Evolutionary conservation across 2,113 vertebrate genomes (phyloP).

Genomic region (Falco punctatus): DNA sequence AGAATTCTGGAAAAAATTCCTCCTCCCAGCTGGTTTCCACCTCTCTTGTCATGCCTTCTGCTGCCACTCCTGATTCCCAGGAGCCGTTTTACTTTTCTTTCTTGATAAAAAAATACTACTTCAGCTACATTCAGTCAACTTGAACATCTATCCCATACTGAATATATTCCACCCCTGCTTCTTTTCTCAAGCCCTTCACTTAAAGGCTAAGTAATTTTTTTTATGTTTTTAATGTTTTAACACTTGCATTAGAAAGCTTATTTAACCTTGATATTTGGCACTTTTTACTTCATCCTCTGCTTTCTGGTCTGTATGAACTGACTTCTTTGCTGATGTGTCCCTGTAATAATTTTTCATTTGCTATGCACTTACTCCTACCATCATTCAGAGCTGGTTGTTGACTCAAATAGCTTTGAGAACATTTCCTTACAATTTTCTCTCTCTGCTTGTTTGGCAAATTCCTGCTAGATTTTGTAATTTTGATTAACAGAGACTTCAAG

Average conservation of each 20-base stretch:
- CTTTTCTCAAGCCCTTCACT: background rate
- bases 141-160: background rate
- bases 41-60: background rate
- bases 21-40: background rate
- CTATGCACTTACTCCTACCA: background rate
- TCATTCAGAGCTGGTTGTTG: background rate
- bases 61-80: background rate
- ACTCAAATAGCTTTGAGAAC: background rate
- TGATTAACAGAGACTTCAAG: conserved; percentile 19
- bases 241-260: background rate
- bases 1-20: background rate
- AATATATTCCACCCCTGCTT: background rate
- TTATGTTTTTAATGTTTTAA: background rate
- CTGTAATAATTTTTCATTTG: background rate
- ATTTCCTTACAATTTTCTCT: background rate
- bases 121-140: background rate
- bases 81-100: background rate
- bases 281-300: background rate
- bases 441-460: conserved; percentile 42
- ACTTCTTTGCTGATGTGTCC: background rate
- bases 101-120: background rate
- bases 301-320: background rate
- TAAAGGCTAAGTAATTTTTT: background rate
- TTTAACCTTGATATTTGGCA: background rate
- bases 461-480: conserved; percentile 6